Conservation (phyloP, 2,888 invertebrate genomes). For the Nymphalis urticae region DNA sequence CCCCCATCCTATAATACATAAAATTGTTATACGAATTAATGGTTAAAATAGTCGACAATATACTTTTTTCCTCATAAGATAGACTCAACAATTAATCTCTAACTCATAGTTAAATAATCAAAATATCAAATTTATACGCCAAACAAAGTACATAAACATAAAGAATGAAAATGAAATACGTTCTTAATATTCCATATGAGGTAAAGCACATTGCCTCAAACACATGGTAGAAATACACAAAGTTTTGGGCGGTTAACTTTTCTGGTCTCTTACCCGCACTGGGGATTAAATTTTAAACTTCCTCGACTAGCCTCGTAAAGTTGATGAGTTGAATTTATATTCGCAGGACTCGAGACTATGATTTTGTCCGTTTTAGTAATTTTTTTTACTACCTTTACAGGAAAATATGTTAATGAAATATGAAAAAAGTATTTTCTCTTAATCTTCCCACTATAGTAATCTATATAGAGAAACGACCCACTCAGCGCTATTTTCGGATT, state of each 20-base stretch:
- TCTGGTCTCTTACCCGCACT: constrained; percentile 66
- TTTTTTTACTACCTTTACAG: neutral
- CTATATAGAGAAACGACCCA: too few relatives aligned
- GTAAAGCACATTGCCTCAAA: constrained; percentile 40
- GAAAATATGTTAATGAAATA: too few relatives aligned
- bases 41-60: too few relatives aligned
- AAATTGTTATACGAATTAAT: too few relatives aligned
- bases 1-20: too few relatives aligned
- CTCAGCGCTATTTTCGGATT: too few relatives aligned
- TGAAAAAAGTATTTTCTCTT: too few relatives aligned
- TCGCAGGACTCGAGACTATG: constrained; percentile 46
- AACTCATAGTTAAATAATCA: neutral
- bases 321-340: constrained; percentile 69
- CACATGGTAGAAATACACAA: constrained; percentile 46
- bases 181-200: constrained; percentile 35
- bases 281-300: constrained; percentile 76
- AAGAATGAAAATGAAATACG: constrained; percentile 25
- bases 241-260: constrained; percentile 72
- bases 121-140: neutral
- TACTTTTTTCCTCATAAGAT: too few relatives aligned
- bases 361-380: constrained; percentile 21
- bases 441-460: too few relatives aligned
- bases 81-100: too few relatives aligned
- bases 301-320: constrained; percentile 67
- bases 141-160: neutral